Percentiles rank a stretch among this genome's conserved stretches.
Evolutionary conservation across 1,140 invertebrate genomes (phyloP).

Genomic region (Zaprionus capensis): DNA sequence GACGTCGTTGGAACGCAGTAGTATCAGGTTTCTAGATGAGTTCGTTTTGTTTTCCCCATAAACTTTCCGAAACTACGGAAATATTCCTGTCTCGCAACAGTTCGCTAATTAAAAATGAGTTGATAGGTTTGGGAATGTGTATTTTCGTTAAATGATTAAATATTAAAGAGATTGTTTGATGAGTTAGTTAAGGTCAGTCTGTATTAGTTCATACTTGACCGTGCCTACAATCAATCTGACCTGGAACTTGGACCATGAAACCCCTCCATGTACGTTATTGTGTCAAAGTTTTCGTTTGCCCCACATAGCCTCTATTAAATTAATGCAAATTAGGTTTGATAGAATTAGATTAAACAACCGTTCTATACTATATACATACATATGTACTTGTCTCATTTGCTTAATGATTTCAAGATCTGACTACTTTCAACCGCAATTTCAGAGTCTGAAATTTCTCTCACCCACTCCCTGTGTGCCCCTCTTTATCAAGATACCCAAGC

Average conservation of each 20-base stretch:
- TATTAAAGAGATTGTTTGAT: neutral
- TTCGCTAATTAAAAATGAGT: slow-evolving; percentile 52
- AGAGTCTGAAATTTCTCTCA: slow-evolving; percentile 32
- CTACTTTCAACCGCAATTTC: slow-evolving; percentile 42
- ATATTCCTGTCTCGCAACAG: slow-evolving; percentile 59
- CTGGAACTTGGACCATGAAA: slow-evolving; percentile 36
- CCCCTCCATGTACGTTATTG: neutral
- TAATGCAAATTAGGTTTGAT: slow-evolving; percentile 43
- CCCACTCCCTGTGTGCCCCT: slow-evolving; percentile 1
- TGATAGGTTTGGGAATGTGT: slow-evolving; percentile 29
- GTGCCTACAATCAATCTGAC: slow-evolving; percentile 17
- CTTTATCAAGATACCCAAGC: slow-evolving; percentile 9
- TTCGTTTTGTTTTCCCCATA: slow-evolving; percentile 25
- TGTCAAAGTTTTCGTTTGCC: slow-evolving; percentile 33
- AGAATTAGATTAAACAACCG: slow-evolving; percentile 34
- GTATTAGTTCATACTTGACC: slow-evolving; percentile 31
- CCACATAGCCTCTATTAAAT: slow-evolving; percentile 47
- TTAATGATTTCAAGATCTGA: slow-evolving; percentile 36
- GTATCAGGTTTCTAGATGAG: slow-evolving; percentile 6
- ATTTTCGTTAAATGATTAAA: neutral
- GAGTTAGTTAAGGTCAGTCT: neutral
- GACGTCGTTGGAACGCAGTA: neutral
- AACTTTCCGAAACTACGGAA: slow-evolving; percentile 50
- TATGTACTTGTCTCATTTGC: slow-evolving; percentile 6
- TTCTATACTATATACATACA: slow-evolving; percentile 3